Conservation (phyloP, 1,140 invertebrate genomes). For the Solen grandis region DNA sequence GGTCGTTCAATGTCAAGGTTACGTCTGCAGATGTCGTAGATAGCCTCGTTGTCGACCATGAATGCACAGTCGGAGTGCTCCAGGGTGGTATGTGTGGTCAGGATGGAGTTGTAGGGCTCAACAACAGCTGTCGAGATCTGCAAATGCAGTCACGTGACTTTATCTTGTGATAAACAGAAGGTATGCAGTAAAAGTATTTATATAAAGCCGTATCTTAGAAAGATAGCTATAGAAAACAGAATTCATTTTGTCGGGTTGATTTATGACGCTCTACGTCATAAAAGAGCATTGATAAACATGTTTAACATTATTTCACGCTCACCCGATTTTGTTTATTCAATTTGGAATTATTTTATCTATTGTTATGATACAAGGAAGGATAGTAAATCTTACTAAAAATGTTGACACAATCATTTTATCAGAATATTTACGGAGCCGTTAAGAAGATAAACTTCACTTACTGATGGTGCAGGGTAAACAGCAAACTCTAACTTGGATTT, state of each 20-base stretch:
- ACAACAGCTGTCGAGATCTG: slow-evolving; percentile 80
- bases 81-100: slow-evolving; percentile 81
- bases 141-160: neutral
- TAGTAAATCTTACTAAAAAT: no score
- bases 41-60: slow-evolving; percentile 92
- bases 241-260: no score
- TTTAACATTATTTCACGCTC: no score
- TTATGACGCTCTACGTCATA: no score
- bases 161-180: no score
- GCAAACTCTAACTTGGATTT: slow-evolving; percentile 69
- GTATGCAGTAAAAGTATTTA: no score
- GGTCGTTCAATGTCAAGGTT: slow-evolving; percentile 84
- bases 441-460: neutral
- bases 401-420: neutral
- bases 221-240: no score
- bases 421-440: neutral
- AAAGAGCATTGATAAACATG: no score
- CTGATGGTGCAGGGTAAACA: slow-evolving; percentile 67
- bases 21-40: slow-evolving; percentile 94
- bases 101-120: slow-evolving; percentile 79
- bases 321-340: no score
- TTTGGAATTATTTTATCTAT: no score
- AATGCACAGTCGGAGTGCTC: slow-evolving; percentile 82
- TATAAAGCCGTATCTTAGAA: no score
- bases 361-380: no score